Base-by-base conservation (phyloP, 2,797 vertebrate species). In the Acomys russatus region DNA sequence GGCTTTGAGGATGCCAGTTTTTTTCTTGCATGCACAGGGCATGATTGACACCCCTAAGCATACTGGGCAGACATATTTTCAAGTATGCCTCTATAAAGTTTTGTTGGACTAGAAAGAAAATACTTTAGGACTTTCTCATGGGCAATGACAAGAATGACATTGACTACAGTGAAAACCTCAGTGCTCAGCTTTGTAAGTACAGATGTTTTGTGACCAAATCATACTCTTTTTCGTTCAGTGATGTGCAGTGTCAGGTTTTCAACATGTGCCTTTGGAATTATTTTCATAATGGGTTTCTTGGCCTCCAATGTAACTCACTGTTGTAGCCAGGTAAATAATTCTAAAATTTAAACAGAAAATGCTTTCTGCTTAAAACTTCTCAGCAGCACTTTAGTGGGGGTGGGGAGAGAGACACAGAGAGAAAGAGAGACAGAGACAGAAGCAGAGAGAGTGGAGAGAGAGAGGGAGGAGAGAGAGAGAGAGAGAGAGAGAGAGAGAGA, bases 211-310 rank as follows among this genome's bases (percentile, higher is more conserved):
- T 86, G 54, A 77, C 68, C 63, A 66, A 92, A 77, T 49, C 0
- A 1, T 5, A 20, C 20, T 56, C 56, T 17, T 63, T 76, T 82
- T 77, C 18, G 91, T 92, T 66, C 28, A 56, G 73, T 88, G 33
- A 74, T 78, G 44, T 22, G 71, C 28, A 78, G 78, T 95, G 95
- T 94, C 78, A 79, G 12, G 68, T 74, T 84, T 88, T 93, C 35
- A 71, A 73, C 85, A 89, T 97, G 92, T 96, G 90, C 44, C 80
- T 49, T 61, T 94, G 59, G 33, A 87, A 93, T 97, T 93, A 83
- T 80, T 94, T 97, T 94, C 90, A 51, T 86, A 91, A 92, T 94
- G 88, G 56, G 28, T 82, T 96, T 97, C 70, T 64, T 96, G 91
- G 90, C 35, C 54, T 86, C 70, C 28, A 35, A 17, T 56, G 76